These are phyloP conservation scores for Polyommatus icarus DNA, from an alignment of 2,888 invertebrate genomes.

Conservation along the genomic window DNA sequence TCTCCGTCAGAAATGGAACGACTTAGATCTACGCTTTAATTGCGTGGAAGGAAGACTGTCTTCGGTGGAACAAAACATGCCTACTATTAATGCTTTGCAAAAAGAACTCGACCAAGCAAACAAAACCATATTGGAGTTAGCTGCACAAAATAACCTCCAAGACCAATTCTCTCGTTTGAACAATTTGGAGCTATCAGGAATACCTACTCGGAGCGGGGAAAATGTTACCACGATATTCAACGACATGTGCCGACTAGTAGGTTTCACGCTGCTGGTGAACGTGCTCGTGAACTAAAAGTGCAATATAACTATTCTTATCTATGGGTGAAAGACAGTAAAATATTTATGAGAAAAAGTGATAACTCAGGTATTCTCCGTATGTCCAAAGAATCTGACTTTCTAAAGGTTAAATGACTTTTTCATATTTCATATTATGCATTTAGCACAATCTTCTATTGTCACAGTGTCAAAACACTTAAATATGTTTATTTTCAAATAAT, in stretches of 20 bases:
- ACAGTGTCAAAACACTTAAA: no score
- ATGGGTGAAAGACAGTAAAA: conserved; percentile 4
- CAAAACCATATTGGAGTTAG: background rate
- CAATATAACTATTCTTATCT: background rate
- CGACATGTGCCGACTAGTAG: background rate
- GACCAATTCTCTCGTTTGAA: background rate
- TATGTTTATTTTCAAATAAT: no score
- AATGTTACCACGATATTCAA: background rate
- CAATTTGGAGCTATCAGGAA: background rate
- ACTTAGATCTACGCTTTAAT: background rate
- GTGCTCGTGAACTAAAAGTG: background rate
- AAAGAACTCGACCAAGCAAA: background rate
- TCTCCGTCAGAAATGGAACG: background rate
- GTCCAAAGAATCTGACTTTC: background rate
- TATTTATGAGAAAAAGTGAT: background rate
- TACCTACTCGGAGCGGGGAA: background rate
- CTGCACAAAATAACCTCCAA: background rate
- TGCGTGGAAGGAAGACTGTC: background rate
- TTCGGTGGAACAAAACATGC: background rate
- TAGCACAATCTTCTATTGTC: no score
- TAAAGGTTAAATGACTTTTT: background rate
- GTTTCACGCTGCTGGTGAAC: background rate
- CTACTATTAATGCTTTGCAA: background rate
- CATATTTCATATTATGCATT: no score
- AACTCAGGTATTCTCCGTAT: background rate